Conservation (phyloP, 2,888 invertebrate genomes). For the Macaria notata region DNA sequence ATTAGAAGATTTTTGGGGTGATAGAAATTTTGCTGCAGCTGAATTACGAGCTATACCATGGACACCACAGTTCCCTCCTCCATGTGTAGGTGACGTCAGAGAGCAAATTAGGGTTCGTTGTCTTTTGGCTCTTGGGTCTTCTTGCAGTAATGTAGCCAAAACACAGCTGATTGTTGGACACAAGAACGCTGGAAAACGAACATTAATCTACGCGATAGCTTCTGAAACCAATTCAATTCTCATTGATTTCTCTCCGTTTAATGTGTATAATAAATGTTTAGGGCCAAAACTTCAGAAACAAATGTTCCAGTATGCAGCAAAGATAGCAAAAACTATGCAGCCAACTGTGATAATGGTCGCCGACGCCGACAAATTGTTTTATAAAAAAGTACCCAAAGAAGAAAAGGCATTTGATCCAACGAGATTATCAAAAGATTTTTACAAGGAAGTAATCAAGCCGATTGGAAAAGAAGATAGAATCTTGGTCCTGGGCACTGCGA, state of each 20-base stretch:
- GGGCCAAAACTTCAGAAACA: conserved; percentile 85
- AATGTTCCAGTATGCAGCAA: conserved; percentile 85
- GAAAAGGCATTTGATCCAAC: conserved; percentile 86
- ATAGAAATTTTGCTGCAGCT: conserved; percentile 83
- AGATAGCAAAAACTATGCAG: conserved; percentile 85
- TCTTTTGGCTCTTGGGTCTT: conserved; percentile 80
- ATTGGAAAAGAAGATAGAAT: conserved; percentile 85
- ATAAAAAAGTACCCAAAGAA: conserved; percentile 84
- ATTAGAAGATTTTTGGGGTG: conserved; percentile 86
- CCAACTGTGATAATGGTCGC: conserved; percentile 89
- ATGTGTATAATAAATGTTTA: conserved; percentile 86
- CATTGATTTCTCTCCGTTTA: conserved; percentile 88
- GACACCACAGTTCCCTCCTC: conserved; percentile 73
- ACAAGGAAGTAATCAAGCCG: conserved; percentile 86
- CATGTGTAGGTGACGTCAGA: conserved; percentile 83
- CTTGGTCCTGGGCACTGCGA: conserved; percentile 85
- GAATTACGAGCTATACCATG: conserved; percentile 69
- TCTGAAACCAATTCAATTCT: conserved; percentile 88
- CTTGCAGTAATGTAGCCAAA: conserved; percentile 65
- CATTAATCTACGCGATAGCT: conserved; percentile 88
- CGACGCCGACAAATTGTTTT: conserved; percentile 86
- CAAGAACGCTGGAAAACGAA: conserved; percentile 86
- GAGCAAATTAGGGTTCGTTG: conserved; percentile 84
- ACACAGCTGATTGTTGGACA: conserved; percentile 88
- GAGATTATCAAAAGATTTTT: conserved; percentile 85